These are phyloP conservation scores for Molothrus aeneus DNA, from an alignment of 2,797 vertebrate genomes.

Conservation along the genomic window DNA sequence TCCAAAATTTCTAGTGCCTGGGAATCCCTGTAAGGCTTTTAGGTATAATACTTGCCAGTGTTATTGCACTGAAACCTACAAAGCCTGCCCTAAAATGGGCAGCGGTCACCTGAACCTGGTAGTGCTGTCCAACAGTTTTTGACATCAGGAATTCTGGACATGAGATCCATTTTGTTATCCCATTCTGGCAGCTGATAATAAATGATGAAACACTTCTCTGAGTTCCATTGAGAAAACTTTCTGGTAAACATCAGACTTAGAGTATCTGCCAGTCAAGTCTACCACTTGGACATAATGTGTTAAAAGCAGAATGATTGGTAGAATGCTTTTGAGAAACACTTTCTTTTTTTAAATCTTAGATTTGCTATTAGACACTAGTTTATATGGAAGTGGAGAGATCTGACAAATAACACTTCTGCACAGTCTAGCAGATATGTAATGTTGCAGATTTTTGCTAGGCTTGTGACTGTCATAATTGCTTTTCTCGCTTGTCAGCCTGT, in stretches of 20 bases:
- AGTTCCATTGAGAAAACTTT: neutral
- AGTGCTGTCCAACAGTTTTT: neutral
- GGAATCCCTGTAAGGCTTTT: neutral
- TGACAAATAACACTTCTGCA: neutral
- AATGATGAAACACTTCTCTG: neutral
- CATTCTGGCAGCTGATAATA: neutral
- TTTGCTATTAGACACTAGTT: neutral
- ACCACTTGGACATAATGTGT: neutral
- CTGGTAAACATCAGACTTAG: neutral
- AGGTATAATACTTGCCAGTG: neutral
- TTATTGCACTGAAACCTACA: neutral
- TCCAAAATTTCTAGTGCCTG: neutral
- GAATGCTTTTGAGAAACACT: neutral
- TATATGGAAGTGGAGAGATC: neutral
- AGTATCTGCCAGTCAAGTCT: neutral
- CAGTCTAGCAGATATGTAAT: neutral
- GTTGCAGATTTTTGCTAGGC: neutral
- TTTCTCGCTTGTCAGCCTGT: neutral
- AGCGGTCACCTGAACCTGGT: neutral
- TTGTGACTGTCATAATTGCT: neutral
- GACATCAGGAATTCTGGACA: neutral
- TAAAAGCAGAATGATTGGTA: neutral
- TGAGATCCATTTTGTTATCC: neutral
- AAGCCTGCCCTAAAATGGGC: neutral
- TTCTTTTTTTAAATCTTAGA: neutral